Evolutionary conservation across 2,113 vertebrate genomes (phyloP), one percentile per base, ranked within the genome.

Genomic region (Numida meleagris): DNA sequence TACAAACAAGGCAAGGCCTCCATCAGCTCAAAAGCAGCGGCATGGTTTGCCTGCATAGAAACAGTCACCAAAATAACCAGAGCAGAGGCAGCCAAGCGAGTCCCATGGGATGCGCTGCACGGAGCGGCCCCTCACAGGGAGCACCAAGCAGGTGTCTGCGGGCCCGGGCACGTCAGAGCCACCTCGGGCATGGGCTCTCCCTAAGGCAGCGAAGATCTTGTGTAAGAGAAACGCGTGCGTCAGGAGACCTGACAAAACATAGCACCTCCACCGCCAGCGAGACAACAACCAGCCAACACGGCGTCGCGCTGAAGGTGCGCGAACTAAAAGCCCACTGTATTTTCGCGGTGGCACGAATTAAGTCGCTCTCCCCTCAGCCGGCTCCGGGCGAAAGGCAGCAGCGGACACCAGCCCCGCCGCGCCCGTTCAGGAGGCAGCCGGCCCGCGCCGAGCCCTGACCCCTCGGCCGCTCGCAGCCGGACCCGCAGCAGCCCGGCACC

Each of bases 221-320:
- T 18, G 27, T 0, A 0, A 75, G 31, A 43, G 63, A 65, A 75
- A 23, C 10, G 8, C 6, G 5, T 0, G 14, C 0, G 0, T 6
- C 40, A 33, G 19, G 0, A 43, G 40, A 42, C 31, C 78, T 31
- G 42, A 18, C 12, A 53, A 59, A 36, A 48, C 15, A 59, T 5
- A 19, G 42, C 18, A 3, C 23, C 46, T 16, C 23, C 24, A 1
- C 31, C 1, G 34, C 10, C 24, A 18, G 36, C 9, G 74, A 36
- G 1, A 57, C 29, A n/a, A 33, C 11, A 57, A 19, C 55, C 29
- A 14, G 11, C 13, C 6, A 36, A 24, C 21, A 53, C 10, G 4
- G 14, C 80, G 27, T 29, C 2, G 36, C 81, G 38, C 9, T 71
- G n/a, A 62, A 86, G 27, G 5, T 55, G 25, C 14, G 50, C 12